Conservation (phyloP, 1,140 invertebrate genomes). For the Chionoecetes opilio region DNA sequence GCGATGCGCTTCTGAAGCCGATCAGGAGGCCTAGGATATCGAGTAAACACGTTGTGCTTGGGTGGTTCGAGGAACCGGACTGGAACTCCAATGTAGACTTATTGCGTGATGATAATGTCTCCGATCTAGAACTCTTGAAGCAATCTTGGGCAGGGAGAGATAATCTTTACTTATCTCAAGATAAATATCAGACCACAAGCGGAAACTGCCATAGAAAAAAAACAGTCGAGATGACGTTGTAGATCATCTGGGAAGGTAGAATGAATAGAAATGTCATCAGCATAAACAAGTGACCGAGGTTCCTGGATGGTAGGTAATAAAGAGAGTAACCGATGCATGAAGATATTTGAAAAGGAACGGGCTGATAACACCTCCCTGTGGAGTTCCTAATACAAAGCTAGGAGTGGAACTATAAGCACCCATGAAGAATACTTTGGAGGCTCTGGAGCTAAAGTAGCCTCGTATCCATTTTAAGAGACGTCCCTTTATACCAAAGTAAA, state of each 20-base stretch:
- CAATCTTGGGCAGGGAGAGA: background rate
- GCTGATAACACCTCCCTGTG: too few relatives aligned
- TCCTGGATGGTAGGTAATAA: background rate
- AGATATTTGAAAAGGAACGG: constrained; percentile 33
- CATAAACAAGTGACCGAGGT: background rate
- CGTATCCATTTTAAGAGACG: constrained; percentile 3
- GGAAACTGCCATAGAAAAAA: background rate
- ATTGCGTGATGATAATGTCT: background rate
- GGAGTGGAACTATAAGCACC: background rate
- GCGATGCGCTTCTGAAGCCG: background rate
- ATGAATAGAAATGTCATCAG: background rate
- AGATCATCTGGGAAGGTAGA: background rate
- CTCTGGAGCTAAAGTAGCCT: background rate
- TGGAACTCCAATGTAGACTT: background rate
- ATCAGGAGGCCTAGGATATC: constrained; percentile 1
- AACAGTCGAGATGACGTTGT: background rate
- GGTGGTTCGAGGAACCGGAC: background rate
- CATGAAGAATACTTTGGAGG: constrained; percentile 28
- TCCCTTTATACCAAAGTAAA: background rate
- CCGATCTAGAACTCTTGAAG: background rate
- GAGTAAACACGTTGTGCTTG: background rate
- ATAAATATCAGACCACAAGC: background rate
- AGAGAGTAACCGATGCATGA: too few relatives aligned
- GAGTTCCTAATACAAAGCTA: background rate
- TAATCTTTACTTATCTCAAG: constrained; percentile 16